phyloP scores from a whole-genome alignment of 1,140 invertebrate genomes.

The Trigoniulus corallinus region DNA sequence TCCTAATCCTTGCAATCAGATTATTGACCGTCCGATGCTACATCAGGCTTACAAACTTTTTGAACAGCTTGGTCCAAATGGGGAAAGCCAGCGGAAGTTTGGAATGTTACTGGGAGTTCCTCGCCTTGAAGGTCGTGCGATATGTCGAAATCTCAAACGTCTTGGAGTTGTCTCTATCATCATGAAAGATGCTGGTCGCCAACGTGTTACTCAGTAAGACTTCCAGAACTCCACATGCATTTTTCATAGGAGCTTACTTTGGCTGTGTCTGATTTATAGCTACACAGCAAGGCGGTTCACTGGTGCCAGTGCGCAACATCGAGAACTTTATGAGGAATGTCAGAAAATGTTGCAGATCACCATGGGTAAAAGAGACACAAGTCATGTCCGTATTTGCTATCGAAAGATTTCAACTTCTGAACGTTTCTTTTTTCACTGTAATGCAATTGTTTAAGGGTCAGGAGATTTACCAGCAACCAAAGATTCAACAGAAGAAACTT shows the following conservation, averaged over 20 bases:
- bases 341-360: too few species aligned
- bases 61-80: slow-evolving; percentile 27
- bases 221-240: neutral
- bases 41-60: slow-evolving; percentile 31
- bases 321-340: too few species aligned
- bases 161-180: slow-evolving; percentile 28
- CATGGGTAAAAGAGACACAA: too few species aligned
- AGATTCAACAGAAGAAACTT: too few species aligned
- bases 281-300: too few species aligned
- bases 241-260: neutral
- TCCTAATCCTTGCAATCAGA: neutral
- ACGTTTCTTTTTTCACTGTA: too few species aligned
- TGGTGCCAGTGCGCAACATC: too few species aligned
- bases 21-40: slow-evolving; percentile 19
- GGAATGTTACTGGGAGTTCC: slow-evolving; percentile 29
- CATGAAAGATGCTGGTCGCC: slow-evolving; percentile 36
- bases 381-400: too few species aligned
- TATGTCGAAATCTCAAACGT: slow-evolving; percentile 31
- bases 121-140: slow-evolving; percentile 31
- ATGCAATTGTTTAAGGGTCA: too few species aligned
- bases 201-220: slow-evolving; percentile 23
- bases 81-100: slow-evolving; percentile 31
- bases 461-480: too few species aligned
- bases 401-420: too few species aligned
- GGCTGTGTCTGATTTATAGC: too few species aligned